These are phyloP conservation scores for Phodopus roborovskii DNA, from an alignment of 2,113 vertebrate genomes.

Conservation along the genomic window DNA sequence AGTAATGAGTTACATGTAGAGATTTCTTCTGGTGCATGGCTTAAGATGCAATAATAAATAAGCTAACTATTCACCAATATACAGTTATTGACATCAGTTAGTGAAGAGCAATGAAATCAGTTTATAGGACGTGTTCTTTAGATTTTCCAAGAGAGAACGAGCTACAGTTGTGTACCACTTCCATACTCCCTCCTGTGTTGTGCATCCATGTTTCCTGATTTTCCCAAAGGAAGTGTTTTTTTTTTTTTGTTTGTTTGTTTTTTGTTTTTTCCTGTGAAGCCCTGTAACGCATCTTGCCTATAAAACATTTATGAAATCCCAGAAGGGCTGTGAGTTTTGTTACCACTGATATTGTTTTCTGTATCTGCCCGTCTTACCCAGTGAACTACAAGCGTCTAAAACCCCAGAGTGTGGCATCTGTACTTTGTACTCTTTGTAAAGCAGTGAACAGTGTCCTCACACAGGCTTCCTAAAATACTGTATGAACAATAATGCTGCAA, in stretches of 20 bases:
- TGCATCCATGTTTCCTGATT: conserved; percentile 18
- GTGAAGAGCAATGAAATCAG: conserved; percentile 32
- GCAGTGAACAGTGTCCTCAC: neutral
- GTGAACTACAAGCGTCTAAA: neutral
- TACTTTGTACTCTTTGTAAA: neutral
- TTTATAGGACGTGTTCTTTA: conserved; percentile 31
- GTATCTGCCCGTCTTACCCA: neutral
- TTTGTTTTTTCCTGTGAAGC: neutral
- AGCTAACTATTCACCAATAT: conserved; percentile 4
- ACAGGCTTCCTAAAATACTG: neutral
- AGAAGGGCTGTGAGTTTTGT: neutral
- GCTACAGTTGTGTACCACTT: too few relatives aligned
- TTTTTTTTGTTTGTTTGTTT: too few relatives aligned
- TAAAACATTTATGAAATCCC: neutral
- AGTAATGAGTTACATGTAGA: neutral
- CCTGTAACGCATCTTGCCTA: neutral
- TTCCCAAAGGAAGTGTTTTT: neutral
- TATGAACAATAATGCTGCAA: neutral
- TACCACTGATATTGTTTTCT: neutral
- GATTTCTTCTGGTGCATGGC: conserved; percentile 14
- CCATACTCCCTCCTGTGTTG: neutral
- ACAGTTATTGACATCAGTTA: neutral
- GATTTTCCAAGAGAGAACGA: neutral
- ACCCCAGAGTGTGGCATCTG: neutral
- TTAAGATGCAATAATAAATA: conserved; percentile 52